A percentile compares a stretch with the other conserved stretches of the same genome.
These are phyloP conservation scores for Polyergus mexicanus DNA, from an alignment of 1,140 invertebrate species.

Conservation along the genomic window DNA sequence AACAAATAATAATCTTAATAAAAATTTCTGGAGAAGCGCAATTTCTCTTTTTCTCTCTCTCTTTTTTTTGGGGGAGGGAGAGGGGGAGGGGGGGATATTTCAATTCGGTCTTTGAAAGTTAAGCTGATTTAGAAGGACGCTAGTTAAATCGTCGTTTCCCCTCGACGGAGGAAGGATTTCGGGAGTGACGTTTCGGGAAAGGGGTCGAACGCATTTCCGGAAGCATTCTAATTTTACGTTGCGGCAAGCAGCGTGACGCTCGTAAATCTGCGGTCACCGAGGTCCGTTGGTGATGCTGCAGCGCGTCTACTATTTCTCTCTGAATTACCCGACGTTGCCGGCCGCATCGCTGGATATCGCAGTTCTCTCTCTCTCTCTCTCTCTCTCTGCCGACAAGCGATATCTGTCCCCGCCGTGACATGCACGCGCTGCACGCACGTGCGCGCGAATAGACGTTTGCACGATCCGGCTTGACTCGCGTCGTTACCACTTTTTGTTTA, in stretches of 20 bases:
- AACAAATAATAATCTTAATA: slow-evolving; percentile 4
- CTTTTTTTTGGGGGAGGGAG: too few species aligned
- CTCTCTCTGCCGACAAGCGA: slow-evolving; percentile 41
- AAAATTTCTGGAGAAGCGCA: neutral
- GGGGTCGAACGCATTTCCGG: slow-evolving; percentile 49
- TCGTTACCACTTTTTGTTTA: slow-evolving; percentile 35
- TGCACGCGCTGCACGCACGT: slow-evolving; percentile 12
- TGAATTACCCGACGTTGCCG: slow-evolving; percentile 19
- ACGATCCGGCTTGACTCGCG: neutral
- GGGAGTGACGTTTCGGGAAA: slow-evolving; percentile 24
- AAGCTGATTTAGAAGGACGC: neutral
- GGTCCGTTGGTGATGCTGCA: slow-evolving; percentile 65
- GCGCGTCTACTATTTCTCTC: slow-evolving; percentile 65
- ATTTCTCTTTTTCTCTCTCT: neutral
- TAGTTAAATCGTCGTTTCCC: slow-evolving; percentile 42
- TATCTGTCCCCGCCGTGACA: slow-evolving; percentile 34
- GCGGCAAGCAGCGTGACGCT: slow-evolving; percentile 38
- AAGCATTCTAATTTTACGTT: slow-evolving; percentile 72
- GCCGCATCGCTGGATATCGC: slow-evolving; percentile 46
- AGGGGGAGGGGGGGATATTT: neutral
- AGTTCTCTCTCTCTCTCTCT: too few species aligned
- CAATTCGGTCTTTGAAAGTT: neutral
- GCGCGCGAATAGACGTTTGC: slow-evolving; percentile 5
- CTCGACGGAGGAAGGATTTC: slow-evolving; percentile 25
- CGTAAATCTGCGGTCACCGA: slow-evolving; percentile 69